Evolutionary conservation across 2,888 invertebrate genomes (phyloP).

Genomic region (Pycnomerus fuliginosus): DNA sequence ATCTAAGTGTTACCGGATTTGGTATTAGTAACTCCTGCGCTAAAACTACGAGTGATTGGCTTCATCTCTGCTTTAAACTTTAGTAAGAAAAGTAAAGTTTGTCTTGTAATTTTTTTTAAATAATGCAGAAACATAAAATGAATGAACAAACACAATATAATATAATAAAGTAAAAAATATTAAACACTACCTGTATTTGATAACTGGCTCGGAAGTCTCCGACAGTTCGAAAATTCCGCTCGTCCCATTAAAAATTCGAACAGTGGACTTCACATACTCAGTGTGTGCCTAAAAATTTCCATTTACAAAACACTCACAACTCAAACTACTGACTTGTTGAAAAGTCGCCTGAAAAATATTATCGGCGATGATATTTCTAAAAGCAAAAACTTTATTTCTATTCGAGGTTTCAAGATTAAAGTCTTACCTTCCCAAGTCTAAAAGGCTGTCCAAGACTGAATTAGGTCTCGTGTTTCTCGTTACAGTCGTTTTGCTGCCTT

Average conservation of each 20-base stretch:
- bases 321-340: conserved; percentile 62
- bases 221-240: conserved; percentile 29
- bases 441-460: conserved; percentile 79
- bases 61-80: too few relatives aligned
- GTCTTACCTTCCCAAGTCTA: conserved; percentile 82
- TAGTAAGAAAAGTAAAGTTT: not conserved
- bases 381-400: conserved; percentile 43
- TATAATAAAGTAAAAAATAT: too few relatives aligned
- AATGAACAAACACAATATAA: too few relatives aligned
- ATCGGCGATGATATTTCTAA: conserved; percentile 88
- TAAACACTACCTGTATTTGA: conserved; percentile 47
- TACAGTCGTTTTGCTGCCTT: conserved; percentile 49
- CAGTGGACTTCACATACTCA: conserved; percentile 58
- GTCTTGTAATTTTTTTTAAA: too few relatives aligned
- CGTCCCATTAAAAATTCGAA: conserved; percentile 50
- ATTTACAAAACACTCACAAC: conserved; percentile 1
- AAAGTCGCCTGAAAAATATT: conserved; percentile 90
- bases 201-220: conserved; percentile 47
- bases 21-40: too few relatives aligned
- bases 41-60: too few relatives aligned
- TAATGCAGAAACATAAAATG: too few relatives aligned
- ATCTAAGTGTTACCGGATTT: too few relatives aligned
- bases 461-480: conserved; percentile 52
- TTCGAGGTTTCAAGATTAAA: conserved; percentile 1
- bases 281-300: conserved; percentile 63